Evolutionary conservation across 2,888 invertebrate genomes (phyloP).

Genomic region (Argynnis bischoffii): DNA sequence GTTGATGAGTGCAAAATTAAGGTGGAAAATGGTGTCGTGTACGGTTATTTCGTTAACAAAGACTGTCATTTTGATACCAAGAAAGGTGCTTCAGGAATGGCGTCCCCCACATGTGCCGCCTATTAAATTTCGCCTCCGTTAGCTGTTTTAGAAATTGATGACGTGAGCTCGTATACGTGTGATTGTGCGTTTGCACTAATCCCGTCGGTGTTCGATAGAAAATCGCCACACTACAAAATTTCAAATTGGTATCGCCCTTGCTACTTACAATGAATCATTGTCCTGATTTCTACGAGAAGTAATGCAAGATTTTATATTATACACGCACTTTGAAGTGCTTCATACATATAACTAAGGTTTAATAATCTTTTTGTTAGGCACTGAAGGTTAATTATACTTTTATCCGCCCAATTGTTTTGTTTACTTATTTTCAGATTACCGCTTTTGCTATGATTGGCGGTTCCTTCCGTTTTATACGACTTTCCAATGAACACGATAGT

Average conservation of each 20-base stretch:
- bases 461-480: constrained; percentile 27
- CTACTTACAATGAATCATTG: constrained; percentile 70
- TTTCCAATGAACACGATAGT: constrained; percentile 16
- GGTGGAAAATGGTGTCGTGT: constrained; percentile 67
- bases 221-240: constrained; percentile 50
- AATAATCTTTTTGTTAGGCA: constrained; percentile 28
- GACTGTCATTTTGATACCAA: constrained; percentile 85
- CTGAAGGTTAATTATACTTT: constrained; percentile 45
- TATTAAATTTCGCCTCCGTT: constrained; percentile 67
- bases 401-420: constrained; percentile 70
- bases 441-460: constrained; percentile 30
- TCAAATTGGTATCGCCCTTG: constrained; percentile 56
- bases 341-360: constrained; percentile 10
- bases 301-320: constrained; percentile 51
- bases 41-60: constrained; percentile 73
- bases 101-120: constrained; percentile 88
- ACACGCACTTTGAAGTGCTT: constrained; percentile 10
- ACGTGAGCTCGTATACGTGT: constrained; percentile 65
- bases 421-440: constrained; percentile 54
- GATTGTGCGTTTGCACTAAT: constrained; percentile 54
- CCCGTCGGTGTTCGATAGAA: constrained; percentile 52
- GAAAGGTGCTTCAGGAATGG: constrained; percentile 87
- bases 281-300: constrained; percentile 64
- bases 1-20: constrained; percentile 61
- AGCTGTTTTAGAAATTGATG: constrained; percentile 66